phyloP scores from a whole-genome alignment of 1,140 invertebrate species.

The Heliconius hermathena region DNA sequence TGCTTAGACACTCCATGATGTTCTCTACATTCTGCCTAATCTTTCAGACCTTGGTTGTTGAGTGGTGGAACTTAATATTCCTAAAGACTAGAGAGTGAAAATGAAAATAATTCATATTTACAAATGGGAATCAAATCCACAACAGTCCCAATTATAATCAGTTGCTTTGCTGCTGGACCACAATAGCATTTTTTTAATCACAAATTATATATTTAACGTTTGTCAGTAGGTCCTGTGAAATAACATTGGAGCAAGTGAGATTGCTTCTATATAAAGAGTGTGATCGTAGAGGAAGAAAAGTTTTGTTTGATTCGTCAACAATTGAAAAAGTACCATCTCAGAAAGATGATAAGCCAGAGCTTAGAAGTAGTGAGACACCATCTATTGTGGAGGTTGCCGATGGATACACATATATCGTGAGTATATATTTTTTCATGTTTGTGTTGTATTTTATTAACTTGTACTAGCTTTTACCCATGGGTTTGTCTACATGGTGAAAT shows the following conservation, averaged over 20 bases:
- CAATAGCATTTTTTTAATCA: neutral
- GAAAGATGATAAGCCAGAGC: constrained; percentile 64
- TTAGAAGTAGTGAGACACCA: constrained; percentile 51
- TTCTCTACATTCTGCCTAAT: too few species aligned
- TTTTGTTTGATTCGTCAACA: constrained; percentile 92
- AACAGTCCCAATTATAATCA: too few species aligned
- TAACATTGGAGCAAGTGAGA: constrained; percentile 85
- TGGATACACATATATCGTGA: constrained; percentile 82
- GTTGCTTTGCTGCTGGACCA: too few species aligned
- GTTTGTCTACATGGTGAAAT: too few species aligned
- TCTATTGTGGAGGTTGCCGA: constrained; percentile 81
- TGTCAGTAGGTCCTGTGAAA: constrained; percentile 62
- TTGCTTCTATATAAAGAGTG: constrained; percentile 93
- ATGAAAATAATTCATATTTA: too few species aligned
- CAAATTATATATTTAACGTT: constrained; percentile 14
- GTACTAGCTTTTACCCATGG: too few species aligned
- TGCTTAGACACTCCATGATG: too few species aligned
- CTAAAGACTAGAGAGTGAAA: too few species aligned
- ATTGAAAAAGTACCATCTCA: constrained; percentile 82
- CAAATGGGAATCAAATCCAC: too few species aligned
- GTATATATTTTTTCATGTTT: constrained; percentile 36
- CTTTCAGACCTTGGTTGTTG: too few species aligned
- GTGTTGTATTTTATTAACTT: neutral
- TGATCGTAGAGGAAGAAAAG: constrained; percentile 89
- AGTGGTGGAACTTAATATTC: too few species aligned